These are phyloP conservation scores for Gila orcuttii DNA, from an alignment of 2,113 vertebrate genomes.

Conservation along the genomic window DNA sequence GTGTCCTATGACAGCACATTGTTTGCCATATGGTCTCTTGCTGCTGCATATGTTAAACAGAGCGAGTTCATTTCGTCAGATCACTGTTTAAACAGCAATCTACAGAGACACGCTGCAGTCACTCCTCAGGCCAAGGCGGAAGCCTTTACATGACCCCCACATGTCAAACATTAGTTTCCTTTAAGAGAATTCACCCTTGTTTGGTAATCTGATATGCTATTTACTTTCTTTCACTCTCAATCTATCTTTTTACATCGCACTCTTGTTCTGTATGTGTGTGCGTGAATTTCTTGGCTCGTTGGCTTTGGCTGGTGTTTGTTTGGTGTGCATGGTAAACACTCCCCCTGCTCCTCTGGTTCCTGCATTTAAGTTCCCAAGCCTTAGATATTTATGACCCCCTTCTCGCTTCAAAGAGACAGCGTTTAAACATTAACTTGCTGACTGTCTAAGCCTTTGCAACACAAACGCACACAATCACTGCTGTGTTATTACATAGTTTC, in stretches of 20 bases:
- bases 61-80: conserved; percentile 17
- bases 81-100: conserved; percentile 9
- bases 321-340: conserved; percentile 51
- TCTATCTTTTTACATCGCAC: conserved; percentile 11
- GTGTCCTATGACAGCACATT: conserved; percentile 26
- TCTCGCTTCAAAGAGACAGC: conserved; percentile 38
- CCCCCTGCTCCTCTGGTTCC: conserved; percentile 17
- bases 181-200: conserved; percentile 15
- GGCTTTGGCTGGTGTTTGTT: conserved; percentile 39
- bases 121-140: conserved; percentile 2
- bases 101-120: background rate
- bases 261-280: conserved; percentile 36
- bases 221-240: conserved; percentile 14
- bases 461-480: conserved; percentile 25
- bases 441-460: background rate
- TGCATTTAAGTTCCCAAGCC: conserved; percentile 43
- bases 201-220: conserved; percentile 33
- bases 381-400: conserved; percentile 64
- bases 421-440: conserved; percentile 40
- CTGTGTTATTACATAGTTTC: background rate
- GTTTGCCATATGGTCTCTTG: conserved; percentile 41
- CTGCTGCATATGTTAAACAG: conserved; percentile 41
- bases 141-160: conserved; percentile 17
- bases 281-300: conserved; percentile 8
- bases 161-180: conserved; percentile 32